These are phyloP conservation scores for Plutella xylostella DNA, from an alignment of 2,888 invertebrate genomes.

Conservation along the genomic window DNA sequence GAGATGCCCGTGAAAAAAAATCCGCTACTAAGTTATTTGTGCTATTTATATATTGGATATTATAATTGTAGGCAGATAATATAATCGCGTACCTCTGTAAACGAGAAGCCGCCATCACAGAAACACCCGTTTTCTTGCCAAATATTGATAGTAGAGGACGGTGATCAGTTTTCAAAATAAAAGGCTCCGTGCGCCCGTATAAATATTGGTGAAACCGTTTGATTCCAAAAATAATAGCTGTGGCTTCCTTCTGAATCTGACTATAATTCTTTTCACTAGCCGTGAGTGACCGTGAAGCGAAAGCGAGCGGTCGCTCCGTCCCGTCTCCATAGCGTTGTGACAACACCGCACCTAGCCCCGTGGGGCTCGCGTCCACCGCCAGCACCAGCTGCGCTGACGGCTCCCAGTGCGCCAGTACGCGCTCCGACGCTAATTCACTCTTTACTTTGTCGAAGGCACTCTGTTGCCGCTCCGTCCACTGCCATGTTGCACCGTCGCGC, in stretches of 20 bases:
- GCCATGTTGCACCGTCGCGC: slow-evolving; percentile 2
- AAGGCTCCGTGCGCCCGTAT: slow-evolving; percentile 6
- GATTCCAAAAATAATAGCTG: slow-evolving; percentile 15
- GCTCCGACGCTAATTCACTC: slow-evolving; percentile 1
- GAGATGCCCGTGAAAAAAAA: slow-evolving; percentile 4
- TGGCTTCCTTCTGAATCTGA: slow-evolving; percentile 14
- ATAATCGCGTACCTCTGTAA: slow-evolving; percentile 8
- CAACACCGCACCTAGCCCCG: not conserved
- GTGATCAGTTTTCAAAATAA: slow-evolving; percentile 8
- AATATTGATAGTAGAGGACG: slow-evolving; percentile 4
- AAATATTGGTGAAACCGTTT: slow-evolving; percentile 14
- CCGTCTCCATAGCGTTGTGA: too few species aligned
- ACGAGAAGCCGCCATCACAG: slow-evolving; percentile 8
- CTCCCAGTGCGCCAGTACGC: slow-evolving; percentile 9
- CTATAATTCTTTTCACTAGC: slow-evolving; percentile 6
- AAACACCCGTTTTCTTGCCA: slow-evolving; percentile 10
- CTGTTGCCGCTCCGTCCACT: slow-evolving; percentile 1
- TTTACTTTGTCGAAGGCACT: slow-evolving; percentile 1
- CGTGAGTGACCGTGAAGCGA: slow-evolving; percentile 11
- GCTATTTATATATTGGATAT: slow-evolving; percentile 4
- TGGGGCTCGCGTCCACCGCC: slow-evolving; percentile 13
- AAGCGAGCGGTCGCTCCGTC: slow-evolving; percentile 9
- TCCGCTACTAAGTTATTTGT: slow-evolving; percentile 1
- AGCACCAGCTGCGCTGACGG: not conserved
- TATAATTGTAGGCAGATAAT: slow-evolving; percentile 4